phyloP scores from a whole-genome alignment of 2,797 vertebrate species.

The Danio albolineatus region DNA sequence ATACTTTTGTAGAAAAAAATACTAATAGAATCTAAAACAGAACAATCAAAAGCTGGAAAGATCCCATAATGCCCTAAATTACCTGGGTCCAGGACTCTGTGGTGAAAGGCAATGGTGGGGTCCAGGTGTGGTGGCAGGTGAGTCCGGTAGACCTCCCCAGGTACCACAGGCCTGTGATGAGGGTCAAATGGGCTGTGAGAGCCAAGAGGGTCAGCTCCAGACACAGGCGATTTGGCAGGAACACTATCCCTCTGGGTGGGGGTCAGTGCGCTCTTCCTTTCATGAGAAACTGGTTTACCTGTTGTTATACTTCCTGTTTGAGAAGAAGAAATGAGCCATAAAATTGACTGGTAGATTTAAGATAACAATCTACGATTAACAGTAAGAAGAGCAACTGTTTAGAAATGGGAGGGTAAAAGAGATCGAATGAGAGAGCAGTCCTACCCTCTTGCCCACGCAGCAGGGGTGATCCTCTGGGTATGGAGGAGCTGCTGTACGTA shows the following conservation, averaged over 20 bases:
- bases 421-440: not conserved
- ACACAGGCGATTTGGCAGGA: constrained; percentile 92
- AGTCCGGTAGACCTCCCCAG: constrained; percentile 88
- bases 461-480: constrained; percentile 94
- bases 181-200: constrained; percentile 94
- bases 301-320: constrained; percentile 82
- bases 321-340: constrained; percentile 3
- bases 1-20: too few species aligned
- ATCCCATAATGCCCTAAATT: constrained; percentile 45
- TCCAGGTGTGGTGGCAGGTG: constrained; percentile 92
- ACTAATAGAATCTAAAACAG: too few species aligned
- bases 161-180: constrained; percentile 85
- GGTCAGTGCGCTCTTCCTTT: constrained; percentile 92
- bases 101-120: constrained; percentile 89
- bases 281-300: constrained; percentile 88
- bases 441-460: constrained; percentile 89
- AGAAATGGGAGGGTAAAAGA: not conserved
- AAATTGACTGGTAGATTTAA: not conserved
- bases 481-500: constrained; percentile 86
- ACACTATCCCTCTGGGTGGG: constrained; percentile 92
- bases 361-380: not conserved
- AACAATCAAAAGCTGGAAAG: not conserved
- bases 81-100: constrained; percentile 91
- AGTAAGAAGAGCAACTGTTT: not conserved
- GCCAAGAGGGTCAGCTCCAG: constrained; percentile 85